phyloP scores from a whole-genome alignment of 1,140 invertebrate genomes.

The Heliconius hewitsoni region DNA sequence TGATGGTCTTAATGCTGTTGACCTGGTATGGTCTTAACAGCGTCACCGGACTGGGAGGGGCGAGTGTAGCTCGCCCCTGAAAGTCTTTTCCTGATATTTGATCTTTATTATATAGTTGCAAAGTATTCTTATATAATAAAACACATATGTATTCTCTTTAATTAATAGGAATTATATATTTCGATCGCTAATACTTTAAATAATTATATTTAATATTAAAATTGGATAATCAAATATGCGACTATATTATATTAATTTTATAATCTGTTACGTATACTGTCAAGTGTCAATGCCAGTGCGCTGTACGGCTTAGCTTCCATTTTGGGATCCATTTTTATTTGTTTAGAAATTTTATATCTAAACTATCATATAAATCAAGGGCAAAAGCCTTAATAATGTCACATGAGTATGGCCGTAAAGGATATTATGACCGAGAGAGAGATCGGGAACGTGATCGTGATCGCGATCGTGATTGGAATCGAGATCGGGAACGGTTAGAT shows the following conservation, averaged over 20 bases:
- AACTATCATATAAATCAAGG: conserved; percentile 19
- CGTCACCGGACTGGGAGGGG: no score
- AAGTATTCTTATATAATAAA: no score
- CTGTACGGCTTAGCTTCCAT: background rate
- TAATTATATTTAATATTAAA: no score
- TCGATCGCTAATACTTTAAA: background rate
- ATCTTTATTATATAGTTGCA: no score
- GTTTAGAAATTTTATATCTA: conserved; percentile 19
- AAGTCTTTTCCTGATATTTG: no score
- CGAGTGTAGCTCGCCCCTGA: no score
- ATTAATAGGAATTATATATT: no score
- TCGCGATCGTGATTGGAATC: conserved; percentile 23
- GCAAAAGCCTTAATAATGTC: conserved; percentile 38
- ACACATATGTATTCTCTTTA: no score
- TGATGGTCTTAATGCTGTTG: no score
- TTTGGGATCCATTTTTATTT: background rate
- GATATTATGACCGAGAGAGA: conserved; percentile 25
- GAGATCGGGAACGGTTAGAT: conserved; percentile 43
- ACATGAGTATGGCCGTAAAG: conserved; percentile 41
- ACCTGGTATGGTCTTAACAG: no score
- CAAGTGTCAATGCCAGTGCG: conserved; percentile 13
- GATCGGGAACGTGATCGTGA: conserved; percentile 36
- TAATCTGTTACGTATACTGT: background rate
- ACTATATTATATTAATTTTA: background rate
- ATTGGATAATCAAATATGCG: no score